Evolutionary conservation across 2,113 vertebrate species (phyloP).

Genomic region (Tonatia bakeri): DNA sequence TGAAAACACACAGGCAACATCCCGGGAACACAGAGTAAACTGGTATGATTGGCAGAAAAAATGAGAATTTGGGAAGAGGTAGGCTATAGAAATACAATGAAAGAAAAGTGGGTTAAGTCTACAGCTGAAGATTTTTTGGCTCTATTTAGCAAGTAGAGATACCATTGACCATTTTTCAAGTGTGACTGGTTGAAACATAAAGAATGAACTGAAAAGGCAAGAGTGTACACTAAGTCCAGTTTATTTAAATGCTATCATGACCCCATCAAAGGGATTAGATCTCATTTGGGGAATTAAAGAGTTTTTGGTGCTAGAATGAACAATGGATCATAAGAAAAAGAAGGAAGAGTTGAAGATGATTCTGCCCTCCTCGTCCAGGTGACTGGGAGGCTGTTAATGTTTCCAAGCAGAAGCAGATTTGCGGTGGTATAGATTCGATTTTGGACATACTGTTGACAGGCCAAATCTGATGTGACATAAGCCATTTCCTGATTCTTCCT

Average conservation of each 20-base stretch:
- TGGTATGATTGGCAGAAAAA: neutral
- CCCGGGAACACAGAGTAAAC: neutral
- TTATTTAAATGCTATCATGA: neutral
- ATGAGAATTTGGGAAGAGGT: neutral
- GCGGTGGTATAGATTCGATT: neutral
- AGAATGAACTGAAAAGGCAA: neutral
- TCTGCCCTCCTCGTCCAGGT: neutral
- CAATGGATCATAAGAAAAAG: neutral
- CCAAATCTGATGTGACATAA: neutral
- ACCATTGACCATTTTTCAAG: neutral
- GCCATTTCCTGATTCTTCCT: slow-evolving; percentile 46
- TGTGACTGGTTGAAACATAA: neutral
- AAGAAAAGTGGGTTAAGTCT: neutral
- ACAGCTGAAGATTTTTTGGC: neutral
- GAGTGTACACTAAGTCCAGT: neutral
- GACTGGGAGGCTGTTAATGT: neutral
- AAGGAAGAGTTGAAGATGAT: neutral
- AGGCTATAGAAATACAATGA: neutral
- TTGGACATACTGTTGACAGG: neutral
- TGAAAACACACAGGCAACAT: neutral
- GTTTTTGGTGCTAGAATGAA: neutral
- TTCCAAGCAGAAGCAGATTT: neutral
- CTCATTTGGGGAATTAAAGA: neutral
- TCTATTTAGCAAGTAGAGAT: neutral
- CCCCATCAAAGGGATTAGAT: neutral